These are phyloP conservation scores for Dasyurus viverrinus DNA, from an alignment of 2,113 vertebrate species.

Conservation along the genomic window DNA sequence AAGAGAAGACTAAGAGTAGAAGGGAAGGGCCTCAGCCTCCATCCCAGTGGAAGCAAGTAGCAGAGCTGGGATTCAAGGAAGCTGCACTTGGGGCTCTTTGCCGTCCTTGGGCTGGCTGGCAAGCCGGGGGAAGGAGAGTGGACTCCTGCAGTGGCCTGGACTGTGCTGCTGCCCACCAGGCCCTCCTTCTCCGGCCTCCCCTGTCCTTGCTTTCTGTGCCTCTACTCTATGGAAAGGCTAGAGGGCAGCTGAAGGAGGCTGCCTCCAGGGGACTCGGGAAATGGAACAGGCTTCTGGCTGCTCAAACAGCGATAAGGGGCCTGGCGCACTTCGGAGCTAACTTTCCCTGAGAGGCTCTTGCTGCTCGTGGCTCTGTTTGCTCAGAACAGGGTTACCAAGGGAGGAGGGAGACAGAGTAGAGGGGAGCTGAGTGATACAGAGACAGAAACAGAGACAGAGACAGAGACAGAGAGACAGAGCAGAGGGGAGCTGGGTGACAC, in stretches of 20 bases:
- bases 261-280: background rate
- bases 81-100: background rate
- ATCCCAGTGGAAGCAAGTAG: background rate
- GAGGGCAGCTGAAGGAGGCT: background rate
- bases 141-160: background rate
- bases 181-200: background rate
- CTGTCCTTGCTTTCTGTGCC: background rate
- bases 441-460: background rate
- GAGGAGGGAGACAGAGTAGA: background rate
- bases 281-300: background rate
- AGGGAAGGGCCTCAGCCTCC: background rate
- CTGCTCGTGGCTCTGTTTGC: background rate
- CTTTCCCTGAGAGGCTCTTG: background rate
- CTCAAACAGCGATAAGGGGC: background rate
- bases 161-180: background rate
- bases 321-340: background rate
- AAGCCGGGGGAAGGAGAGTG: background rate
- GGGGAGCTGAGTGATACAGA: too few species aligned
- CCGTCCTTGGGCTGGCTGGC: background rate
- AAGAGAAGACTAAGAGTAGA: background rate
- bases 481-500: too few species aligned
- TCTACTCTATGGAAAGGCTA: background rate
- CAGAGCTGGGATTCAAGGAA: background rate
- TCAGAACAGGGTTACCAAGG: background rate
- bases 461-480: too few species aligned